Conservation (phyloP, 2,888 invertebrate genomes). For the Nasonia oneida region DNA sequence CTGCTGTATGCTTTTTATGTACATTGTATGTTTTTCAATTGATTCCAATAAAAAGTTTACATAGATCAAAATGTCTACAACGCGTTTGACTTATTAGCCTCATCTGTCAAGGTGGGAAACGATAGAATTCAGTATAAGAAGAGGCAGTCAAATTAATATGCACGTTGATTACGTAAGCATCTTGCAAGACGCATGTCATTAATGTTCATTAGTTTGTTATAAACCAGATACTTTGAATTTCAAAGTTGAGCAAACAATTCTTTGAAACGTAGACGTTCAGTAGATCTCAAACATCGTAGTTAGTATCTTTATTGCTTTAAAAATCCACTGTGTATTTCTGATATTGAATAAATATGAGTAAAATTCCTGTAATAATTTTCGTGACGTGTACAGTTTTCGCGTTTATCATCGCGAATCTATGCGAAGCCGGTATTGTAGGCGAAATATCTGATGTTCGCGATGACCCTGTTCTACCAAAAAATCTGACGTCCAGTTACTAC, state of each 20-base stretch:
- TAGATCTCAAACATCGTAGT: not conserved
- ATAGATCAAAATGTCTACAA: no score
- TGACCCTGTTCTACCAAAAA: not conserved
- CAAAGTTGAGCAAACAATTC: not conserved
- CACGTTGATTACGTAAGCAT: not conserved
- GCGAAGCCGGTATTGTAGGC: not conserved
- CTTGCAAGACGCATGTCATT: no score
- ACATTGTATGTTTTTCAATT: no score
- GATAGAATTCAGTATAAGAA: no score
- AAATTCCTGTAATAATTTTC: not conserved
- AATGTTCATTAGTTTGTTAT: not conserved
- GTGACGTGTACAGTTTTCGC: not conserved
- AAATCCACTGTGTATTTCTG: not conserved
- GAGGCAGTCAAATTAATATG: no score
- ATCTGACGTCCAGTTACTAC: not conserved
- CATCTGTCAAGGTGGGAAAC: no score
- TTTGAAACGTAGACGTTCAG: not conserved
- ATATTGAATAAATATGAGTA: not conserved
- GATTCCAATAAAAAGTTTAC: no score
- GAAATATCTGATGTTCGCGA: not conserved
- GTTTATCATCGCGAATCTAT: not conserved
- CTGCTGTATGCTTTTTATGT: no score
- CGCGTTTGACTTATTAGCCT: no score
- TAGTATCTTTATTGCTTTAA: not conserved
- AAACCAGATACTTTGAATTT: not conserved